A percentile compares a stretch with the other conserved stretches of the same genome.
These are phyloP conservation scores for Platycercus adscitus DNA, from an alignment of 2,113 vertebrate species.

Conservation along the genomic window DNA sequence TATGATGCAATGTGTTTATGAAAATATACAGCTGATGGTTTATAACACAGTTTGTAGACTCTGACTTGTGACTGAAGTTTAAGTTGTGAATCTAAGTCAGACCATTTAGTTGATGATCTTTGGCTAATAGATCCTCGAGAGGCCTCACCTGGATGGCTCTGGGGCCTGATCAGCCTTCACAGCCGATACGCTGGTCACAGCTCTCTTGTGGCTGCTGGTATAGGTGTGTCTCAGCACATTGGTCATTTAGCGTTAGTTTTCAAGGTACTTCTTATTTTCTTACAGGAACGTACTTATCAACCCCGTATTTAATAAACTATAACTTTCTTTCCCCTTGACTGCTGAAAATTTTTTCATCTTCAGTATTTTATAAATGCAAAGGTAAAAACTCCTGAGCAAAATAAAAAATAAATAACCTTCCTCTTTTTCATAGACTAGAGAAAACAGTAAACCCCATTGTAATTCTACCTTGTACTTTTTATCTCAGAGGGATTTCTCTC, in stretches of 20 bases:
- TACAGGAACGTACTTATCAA: neutral
- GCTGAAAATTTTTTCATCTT: neutral
- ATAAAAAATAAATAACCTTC: neutral
- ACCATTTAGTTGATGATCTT: neutral
- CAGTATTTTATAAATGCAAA: neutral
- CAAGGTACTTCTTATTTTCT: neutral
- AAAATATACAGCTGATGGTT: neutral
- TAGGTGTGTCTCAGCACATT: neutral
- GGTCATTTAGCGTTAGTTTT: neutral
- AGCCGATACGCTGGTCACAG: neutral
- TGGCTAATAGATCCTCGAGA: neutral
- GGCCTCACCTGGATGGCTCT: fast-evolving
- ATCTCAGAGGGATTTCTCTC: neutral
- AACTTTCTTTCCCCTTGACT: neutral
- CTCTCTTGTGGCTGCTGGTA: too few species aligned
- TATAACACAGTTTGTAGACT: neutral
- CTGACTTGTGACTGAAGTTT: neutral
- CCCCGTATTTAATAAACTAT: neutral
- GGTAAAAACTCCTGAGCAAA: neutral
- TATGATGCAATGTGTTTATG: neutral
- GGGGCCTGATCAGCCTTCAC: neutral
- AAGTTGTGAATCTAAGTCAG: neutral
- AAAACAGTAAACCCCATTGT: neutral
- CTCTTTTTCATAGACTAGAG: neutral
- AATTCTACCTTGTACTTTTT: neutral